Base-by-base conservation (phyloP, 1,140 invertebrate genomes). In the Microplitis demolitor region DNA sequence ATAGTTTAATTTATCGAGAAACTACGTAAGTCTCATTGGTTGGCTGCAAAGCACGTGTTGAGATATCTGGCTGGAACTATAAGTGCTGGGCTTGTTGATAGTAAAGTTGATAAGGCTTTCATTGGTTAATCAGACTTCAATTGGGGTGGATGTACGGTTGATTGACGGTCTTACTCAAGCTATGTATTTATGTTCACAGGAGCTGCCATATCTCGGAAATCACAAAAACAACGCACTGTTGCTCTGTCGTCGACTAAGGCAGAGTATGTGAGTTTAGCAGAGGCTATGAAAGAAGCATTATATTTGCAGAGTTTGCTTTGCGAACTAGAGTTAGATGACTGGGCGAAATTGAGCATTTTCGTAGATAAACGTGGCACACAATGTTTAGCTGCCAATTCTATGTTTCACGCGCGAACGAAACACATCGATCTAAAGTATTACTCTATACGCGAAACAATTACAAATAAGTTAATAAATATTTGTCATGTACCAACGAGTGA, bases 361-460 rank as follows among this genome's bases (percentile, higher is more conserved):
- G n/a, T 37, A 45, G 68, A 69, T 39, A 69, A 51, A 9, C 6
- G 62, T n/a, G 68, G 68, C 8, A 56, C 68, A 31, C 56, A 31
- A 60, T 31, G 45, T 39, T 45, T 69, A 8, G 68, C 68, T 6
- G 33, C 13, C 8, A 13, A 68, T 56, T 51, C 66, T 1, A 35
- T 53, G 4, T 68, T 53, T 35, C 66, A 68, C 14, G 14, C 6
- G 5, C 50, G 34, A 54, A 54, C 66, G 2, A 68, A 68, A 33
- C 51, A 68, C 34, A 68, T 68, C n/a, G 50, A 68, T 54, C 58
- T 68, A 16, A 16, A 31, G 4, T 54, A 68, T 56, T 51, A 68
- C 34, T 68, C 11, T 56, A 54, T 68, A 51, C 66, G 66, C 33
- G 51, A 68, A 33, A 6, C 54, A 33, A 33, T 54, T 53, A 33